Evolutionary conservation across 2,797 vertebrate genomes (phyloP).

Genomic region (Pseudopleuronectes americanus): DNA sequence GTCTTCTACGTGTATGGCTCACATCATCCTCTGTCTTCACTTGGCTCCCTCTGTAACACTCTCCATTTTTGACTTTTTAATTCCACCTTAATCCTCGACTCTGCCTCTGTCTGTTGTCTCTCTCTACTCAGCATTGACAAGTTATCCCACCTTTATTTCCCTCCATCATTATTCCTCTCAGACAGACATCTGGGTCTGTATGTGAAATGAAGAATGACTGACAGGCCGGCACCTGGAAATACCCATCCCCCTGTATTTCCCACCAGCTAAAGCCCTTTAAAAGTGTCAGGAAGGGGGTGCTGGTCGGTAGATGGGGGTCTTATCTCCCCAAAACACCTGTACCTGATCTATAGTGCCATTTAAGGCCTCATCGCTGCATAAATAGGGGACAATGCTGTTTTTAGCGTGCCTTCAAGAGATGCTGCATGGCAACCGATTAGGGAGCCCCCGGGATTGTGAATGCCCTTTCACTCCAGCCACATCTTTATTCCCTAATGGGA

Average conservation of each 20-base stretch:
- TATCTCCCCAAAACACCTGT: conserved; percentile 75
- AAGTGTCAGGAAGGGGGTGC: conserved; percentile 40
- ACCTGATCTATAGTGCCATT: conserved; percentile 68
- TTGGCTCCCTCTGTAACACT: not conserved
- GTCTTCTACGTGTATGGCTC: not conserved
- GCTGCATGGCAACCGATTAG: conserved; percentile 52
- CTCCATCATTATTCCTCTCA: conserved; percentile 31
- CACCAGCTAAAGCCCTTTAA: conserved; percentile 61
- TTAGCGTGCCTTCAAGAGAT: conserved; percentile 75
- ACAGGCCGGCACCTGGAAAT: conserved; percentile 64
- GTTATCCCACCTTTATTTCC: conserved; percentile 13
- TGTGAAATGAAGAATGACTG: conserved; percentile 59
- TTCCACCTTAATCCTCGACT: conserved; percentile 26
- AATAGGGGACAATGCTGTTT: conserved; percentile 81
- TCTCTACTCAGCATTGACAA: conserved; percentile 34
- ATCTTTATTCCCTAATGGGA: conserved; percentile 20
- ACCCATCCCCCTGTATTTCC: conserved; percentile 54
- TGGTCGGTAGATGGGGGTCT: conserved; percentile 51
- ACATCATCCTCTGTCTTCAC: not conserved
- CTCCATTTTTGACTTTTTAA: not conserved
- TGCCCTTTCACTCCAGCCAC: conserved; percentile 19
- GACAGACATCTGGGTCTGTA: conserved; percentile 40
- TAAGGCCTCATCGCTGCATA: conserved; percentile 68
- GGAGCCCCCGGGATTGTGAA: conserved; percentile 24
- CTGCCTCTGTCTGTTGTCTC: conserved; percentile 24